Base-by-base conservation (phyloP, 2,113 vertebrate species). In the Chaetorhynchus papuensis region DNA sequence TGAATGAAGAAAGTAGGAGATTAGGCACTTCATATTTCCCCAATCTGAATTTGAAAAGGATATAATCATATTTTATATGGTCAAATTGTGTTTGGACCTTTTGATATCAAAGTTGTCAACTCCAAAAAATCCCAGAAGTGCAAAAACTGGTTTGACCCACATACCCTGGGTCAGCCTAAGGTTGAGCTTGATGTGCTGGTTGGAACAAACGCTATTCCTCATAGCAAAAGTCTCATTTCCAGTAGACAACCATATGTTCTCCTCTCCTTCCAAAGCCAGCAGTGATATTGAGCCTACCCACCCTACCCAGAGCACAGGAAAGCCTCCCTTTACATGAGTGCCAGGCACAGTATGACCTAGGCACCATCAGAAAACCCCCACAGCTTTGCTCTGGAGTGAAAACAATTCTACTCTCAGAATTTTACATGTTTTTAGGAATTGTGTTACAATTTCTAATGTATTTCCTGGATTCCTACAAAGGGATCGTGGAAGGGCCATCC, bases 1-100 rank as follows among this genome's bases (percentile, higher is more conserved):
- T 85, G 88, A 92, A 96, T 80, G 45, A 84, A 93, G 74, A 96
- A 97, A 92, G 74, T 52, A 71, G 47, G 89, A 88, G 89, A 77
- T 92, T 90, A 89, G 85, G 72, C 88, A 92, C 69, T 96, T 94
- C 64, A 87, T 92, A 64, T 47, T 89, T 90, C 35, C 69, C 41
- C 11, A 1, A 61, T 87, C n/a, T 87, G 69, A 88, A 68, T 75
- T 52, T 72, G 83, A 71, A 90, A 95, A 87, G 18, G 52, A 27
- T 57, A 66, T 86, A 44, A 69, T 75, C 33, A 47, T 14, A 5
- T n/a, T 92, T 78, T 57, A 79, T 69, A 53, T 0, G 5, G 68
- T 79, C 90, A 94, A 68, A 57, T 15, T 60, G 23, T 30, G 37
- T 68, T 64, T 57, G 52, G 69, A 33, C 41, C 35, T 61, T 78